Evolutionary conservation across 2,113 vertebrate genomes (phyloP).

Genomic region (Ctenodactylus gundi): DNA sequence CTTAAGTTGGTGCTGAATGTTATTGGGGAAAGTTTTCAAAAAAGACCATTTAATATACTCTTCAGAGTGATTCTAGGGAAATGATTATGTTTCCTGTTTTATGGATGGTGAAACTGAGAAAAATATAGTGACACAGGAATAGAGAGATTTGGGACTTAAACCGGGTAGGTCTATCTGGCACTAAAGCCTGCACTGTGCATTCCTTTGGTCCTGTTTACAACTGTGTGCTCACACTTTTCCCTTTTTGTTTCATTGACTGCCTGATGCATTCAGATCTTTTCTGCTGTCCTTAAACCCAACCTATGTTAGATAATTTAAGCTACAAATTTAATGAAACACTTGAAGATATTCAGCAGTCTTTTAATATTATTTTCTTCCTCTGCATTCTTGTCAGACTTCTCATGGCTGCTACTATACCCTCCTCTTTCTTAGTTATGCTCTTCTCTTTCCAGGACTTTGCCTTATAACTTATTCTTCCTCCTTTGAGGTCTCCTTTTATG

Average conservation of each 20-base stretch:
- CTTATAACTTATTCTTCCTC: slow-evolving; percentile 1
- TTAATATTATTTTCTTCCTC: background rate
- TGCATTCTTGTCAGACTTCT: background rate
- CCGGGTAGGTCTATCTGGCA: background rate
- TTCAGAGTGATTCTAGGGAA: background rate
- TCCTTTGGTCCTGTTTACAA: background rate
- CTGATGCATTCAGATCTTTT: background rate
- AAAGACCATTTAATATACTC: background rate
- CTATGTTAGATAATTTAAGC: background rate
- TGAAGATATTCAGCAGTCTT: background rate
- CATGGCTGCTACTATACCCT: background rate
- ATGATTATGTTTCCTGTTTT: background rate
- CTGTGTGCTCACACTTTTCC: background rate
- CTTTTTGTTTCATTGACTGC: background rate
- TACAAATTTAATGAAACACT: background rate
- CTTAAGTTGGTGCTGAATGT: slow-evolving; percentile 3
- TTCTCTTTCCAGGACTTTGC: background rate
- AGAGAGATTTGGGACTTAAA: background rate
- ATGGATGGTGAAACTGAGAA: background rate
- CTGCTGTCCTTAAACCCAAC: background rate
- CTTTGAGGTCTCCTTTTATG: slow-evolving; percentile 28
- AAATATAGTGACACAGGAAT: background rate
- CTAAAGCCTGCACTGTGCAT: background rate
- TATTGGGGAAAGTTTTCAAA: background rate
- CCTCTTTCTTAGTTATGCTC: background rate